Base-by-base conservation (phyloP, 1,140 invertebrate genomes). In the Geopemphigus sp. region DNA sequence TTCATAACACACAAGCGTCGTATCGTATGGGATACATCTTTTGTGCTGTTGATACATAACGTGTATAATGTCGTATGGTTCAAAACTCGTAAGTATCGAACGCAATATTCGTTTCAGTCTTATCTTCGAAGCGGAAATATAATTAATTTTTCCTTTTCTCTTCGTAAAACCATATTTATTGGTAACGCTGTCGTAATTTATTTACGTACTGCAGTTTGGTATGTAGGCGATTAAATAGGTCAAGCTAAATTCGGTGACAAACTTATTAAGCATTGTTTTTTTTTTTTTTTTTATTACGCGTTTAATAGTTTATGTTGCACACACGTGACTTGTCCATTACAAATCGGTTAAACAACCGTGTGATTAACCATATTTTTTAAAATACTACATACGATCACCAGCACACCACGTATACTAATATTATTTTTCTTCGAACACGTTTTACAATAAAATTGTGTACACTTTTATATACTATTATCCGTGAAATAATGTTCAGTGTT, bases 281-380 rank as follows among this genome's bases (percentile, higher is more conserved):
- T 39, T 22, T 39, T 39, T 63, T 63, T 32, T 10, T 45, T 24
- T 24, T 68, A 24, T 15, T 50, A 26, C 66, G 14, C 5, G 32
- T 66, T 47, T 12, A 15, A 6, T 47, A 66, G 39, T 24, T 66
- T 22, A 47, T 26, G n/a, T n/a, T n/a, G 39, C 6, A 24, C 8
- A 17, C 39, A 39, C 32, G 12, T 66, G 32, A 50, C 22, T 68
- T 2, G 14, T 50, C 45, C 22, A 68, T 50, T 68, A 68, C 14
- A 68, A 50, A 68, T 68, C 66, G 14, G 66, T 68, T 68, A 39
- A 45, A 68, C 15, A 50, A 19, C 15, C 45, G 39, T 47, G 39
- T 50, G 66, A 19, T 68, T 26, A 45, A 39, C 19, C n/a, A 14
- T 66, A 45, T 66, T 64, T 39, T 66, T 45, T 5, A 1, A 66